Evolutionary conservation across 2,113 vertebrate species (phyloP).

Genomic region (Caranx ignobilis): DNA sequence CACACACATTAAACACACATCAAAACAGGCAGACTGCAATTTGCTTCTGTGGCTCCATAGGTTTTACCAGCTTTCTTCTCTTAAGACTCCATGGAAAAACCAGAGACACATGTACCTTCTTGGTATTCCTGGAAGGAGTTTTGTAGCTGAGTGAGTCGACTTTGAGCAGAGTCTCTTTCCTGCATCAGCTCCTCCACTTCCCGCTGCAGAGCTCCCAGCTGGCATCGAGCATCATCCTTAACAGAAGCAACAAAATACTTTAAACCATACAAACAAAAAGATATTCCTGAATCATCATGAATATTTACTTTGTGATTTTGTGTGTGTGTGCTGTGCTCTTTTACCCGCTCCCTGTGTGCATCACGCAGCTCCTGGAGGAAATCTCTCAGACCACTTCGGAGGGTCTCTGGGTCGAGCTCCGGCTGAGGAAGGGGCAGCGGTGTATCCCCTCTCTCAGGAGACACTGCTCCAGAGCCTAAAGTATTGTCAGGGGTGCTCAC

Average conservation of each 20-base stretch:
- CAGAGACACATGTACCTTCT: constrained; percentile 80
- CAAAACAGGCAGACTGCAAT: neutral
- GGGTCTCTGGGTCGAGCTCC: constrained; percentile 87
- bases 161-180: constrained; percentile 80
- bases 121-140: constrained; percentile 86
- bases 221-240: constrained; percentile 89
- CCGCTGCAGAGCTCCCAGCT: constrained; percentile 81
- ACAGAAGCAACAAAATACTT: constrained; percentile 45
- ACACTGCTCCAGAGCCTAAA: constrained; percentile 73
- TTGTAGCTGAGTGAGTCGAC: constrained; percentile 86
- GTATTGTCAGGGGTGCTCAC: constrained; percentile 81
- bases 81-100: neutral
- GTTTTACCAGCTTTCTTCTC: no score
- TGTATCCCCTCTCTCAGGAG: constrained; percentile 80
- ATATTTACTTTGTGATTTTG: neutral
- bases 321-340: neutral
- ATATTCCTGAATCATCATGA: neutral
- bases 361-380: constrained; percentile 91
- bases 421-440: constrained; percentile 68
- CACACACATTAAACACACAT: neutral
- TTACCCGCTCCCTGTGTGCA: constrained; percentile 89
- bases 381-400: constrained; percentile 87
- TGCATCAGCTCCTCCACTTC: constrained; percentile 86
- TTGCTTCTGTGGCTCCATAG: no score
- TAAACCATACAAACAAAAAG: neutral